Percentiles rank a stretch among this genome's conserved stretches.
These are phyloP conservation scores for Falco novaeseelandiae DNA, from an alignment of 2,797 vertebrate species.

Conservation along the genomic window DNA sequence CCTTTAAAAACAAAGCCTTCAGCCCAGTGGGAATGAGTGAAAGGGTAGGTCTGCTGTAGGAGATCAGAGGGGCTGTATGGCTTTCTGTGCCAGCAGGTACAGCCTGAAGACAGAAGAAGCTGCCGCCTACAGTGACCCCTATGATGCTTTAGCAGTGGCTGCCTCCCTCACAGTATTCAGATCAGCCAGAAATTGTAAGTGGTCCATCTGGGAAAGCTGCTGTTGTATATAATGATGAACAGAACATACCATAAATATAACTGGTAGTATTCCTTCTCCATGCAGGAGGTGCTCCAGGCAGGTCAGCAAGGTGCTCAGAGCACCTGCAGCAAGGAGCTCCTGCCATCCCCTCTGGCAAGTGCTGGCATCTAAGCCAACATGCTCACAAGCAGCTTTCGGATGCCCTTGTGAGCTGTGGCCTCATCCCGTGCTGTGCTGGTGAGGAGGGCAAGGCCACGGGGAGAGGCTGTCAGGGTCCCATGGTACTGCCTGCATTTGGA, in stretches of 20 bases:
- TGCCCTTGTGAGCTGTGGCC: neutral
- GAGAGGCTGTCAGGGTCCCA: neutral
- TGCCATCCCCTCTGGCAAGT: neutral
- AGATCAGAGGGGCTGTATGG: neutral
- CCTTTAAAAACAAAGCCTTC: neutral
- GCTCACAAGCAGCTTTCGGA: neutral
- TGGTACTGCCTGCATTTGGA: neutral
- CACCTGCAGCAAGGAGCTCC: neutral
- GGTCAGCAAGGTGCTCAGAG: neutral
- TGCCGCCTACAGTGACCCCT: neutral
- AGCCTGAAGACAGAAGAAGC: neutral
- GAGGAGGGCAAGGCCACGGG: neutral
- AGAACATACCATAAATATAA: neutral
- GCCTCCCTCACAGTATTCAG: neutral
- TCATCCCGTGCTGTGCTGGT: neutral
- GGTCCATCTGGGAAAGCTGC: neutral
- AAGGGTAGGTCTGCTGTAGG: neutral
- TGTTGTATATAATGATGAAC: neutral
- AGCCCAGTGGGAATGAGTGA: neutral
- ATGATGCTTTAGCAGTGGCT: neutral
- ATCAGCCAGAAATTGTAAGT: neutral
- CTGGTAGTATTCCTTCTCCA: fast-evolving
- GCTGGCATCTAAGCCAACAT: fast-evolving
- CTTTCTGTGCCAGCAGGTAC: neutral
- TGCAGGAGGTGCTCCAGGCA: neutral